Conservation (phyloP, 2,113 vertebrate genomes). For the Melanerpes formicivorus region DNA sequence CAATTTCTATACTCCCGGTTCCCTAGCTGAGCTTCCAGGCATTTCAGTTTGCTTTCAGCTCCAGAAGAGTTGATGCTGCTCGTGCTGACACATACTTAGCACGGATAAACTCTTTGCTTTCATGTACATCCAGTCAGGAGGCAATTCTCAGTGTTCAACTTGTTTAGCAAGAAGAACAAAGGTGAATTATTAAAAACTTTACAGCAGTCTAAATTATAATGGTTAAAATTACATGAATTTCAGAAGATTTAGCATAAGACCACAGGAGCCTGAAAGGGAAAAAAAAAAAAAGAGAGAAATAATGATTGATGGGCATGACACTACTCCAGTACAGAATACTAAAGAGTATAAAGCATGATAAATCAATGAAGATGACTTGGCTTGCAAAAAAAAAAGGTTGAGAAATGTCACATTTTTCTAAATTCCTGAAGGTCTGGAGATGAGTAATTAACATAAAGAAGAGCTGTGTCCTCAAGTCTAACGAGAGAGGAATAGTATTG, state of each 20-base stretch:
- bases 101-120: not conserved
- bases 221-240: conserved; percentile 10
- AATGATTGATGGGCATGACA: conserved; percentile 16
- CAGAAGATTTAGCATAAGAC: conserved; percentile 33
- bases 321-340: not conserved
- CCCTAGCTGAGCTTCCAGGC: not conserved
- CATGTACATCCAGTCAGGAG: not conserved
- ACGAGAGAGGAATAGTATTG: not conserved
- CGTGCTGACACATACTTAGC: not conserved
- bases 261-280: not conserved
- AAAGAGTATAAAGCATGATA: not conserved
- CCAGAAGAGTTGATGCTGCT: not conserved
- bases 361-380: conserved; percentile 1
- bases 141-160: not conserved
- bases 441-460: conserved; percentile 7
- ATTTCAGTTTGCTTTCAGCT: not conserved
- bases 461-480: not conserved
- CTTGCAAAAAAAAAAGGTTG: not conserved
- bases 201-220: not conserved
- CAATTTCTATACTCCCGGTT: not conserved
- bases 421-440: not conserved
- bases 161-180: not conserved
- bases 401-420: not conserved
- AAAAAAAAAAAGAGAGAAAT: conserved; percentile 4
- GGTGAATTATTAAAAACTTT: not conserved